Evolutionary conservation across 2,888 invertebrate species (phyloP), one percentile per base, ranked within the genome.

Genomic region (Matsumyia berberina): DNA sequence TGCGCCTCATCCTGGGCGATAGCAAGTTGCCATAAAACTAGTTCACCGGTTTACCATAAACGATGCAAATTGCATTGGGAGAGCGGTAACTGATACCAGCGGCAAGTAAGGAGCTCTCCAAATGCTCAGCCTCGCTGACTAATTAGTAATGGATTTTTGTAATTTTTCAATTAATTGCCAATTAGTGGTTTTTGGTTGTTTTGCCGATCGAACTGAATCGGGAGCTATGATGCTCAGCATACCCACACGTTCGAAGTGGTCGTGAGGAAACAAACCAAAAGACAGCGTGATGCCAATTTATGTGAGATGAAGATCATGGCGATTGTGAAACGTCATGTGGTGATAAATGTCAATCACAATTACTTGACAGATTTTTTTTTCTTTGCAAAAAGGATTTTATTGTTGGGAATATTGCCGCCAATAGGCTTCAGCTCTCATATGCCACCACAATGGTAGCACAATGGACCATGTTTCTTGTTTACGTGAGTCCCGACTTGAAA

Each of bases 91-190:
- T 12, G 58, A 62, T 67, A 62, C 17, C n/a, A n/a, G 11, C 11
- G 11, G 39, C 51, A 37, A 12, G 53, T 66, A 53, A 78, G 78
- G 78, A 83, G 79, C 62, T 79, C 37, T 49, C 33, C 42, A 73
- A 83, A 69, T 67, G 73, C 44, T 42, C 55, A 53, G 19, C 46
- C 9, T 24, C 24, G 24, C 62, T 51, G 64, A 67, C 83, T 83
- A 83, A 83, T 83, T 83, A 83, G 79, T 69, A 79, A 57, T 66
- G 79, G 79, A 83, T 83, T 78, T 74, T 79, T 83, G 83, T 83
- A 83, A 83, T 83, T 83, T 73, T 83, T 83, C 79, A 83, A 83
- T 83, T 83, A 83, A 83, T 83, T 83, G 83, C 57, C 83, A 83
- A 83, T 83, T 83, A 83, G 83, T 79, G 79, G 55, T 37, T 76